A percentile compares a stretch with the other conserved stretches of the same genome.
Conservation (phyloP, 2,888 invertebrate species). For the Alviniconcha strummeri region DNA sequence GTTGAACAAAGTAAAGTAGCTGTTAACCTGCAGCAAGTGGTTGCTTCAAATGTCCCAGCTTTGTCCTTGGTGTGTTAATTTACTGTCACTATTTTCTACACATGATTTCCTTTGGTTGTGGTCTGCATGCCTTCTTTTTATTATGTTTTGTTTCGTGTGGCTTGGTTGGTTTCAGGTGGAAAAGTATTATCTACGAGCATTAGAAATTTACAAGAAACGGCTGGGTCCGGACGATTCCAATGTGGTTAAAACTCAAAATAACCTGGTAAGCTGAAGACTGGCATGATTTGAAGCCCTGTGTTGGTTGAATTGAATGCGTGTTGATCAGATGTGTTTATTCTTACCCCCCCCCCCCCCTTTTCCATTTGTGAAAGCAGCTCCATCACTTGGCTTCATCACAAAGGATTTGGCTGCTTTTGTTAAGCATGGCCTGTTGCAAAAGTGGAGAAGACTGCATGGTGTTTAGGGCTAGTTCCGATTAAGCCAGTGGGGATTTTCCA, state of each 20-base stretch:
- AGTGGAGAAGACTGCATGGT: too few species aligned
- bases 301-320: not conserved
- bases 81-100: too few species aligned
- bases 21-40: too few species aligned
- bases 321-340: too few species aligned
- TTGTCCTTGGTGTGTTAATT: too few species aligned
- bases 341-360: not conserved
- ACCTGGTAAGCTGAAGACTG: constrained; percentile 78
- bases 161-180: constrained; percentile 69
- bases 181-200: constrained; percentile 94
- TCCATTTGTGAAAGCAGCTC: not conserved
- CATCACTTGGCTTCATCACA: too few species aligned
- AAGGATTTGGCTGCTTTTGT: too few species aligned
- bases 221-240: constrained; percentile 93
- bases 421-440: too few species aligned
- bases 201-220: constrained; percentile 97
- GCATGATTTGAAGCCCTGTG: not conserved
- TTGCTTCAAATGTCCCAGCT: too few species aligned
- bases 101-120: not conserved
- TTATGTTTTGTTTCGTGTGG: constrained; percentile 38
- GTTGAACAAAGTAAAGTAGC: too few species aligned
- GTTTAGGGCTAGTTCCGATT: too few species aligned
- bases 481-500: too few species aligned
- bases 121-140: constrained; percentile 35
- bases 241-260: constrained; percentile 99